Evolutionary conservation across 2,797 vertebrate species (phyloP).

Genomic region (Lagodon rhomboides): DNA sequence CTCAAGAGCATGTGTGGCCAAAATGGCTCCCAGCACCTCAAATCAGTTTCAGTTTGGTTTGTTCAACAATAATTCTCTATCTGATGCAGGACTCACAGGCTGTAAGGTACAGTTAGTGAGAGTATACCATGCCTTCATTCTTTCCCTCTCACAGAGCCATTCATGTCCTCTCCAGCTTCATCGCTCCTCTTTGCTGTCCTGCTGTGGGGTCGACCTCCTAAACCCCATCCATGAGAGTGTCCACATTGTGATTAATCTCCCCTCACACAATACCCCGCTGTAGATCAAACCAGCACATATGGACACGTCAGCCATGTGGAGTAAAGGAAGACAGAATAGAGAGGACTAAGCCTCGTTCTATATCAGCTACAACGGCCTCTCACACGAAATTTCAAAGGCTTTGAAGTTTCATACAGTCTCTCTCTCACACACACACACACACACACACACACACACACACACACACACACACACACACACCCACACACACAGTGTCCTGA

Average conservation of each 20-base stretch:
- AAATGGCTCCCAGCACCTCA: not conserved
- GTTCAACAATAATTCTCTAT: not conserved
- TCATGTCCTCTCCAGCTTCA: not conserved
- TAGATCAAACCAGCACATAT: slow-evolving; percentile 57
- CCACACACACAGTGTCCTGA: slow-evolving; percentile 14
- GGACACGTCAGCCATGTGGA: slow-evolving; percentile 32
- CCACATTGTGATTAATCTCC: slow-evolving; percentile 39
- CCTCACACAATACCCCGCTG: slow-evolving; percentile 43
- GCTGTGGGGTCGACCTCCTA: slow-evolving; percentile 15
- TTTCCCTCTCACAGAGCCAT: not conserved
- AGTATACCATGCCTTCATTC: not conserved
- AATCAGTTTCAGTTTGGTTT: not conserved
- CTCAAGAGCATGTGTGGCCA: not conserved
- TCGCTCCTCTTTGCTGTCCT: slow-evolving; percentile 3
- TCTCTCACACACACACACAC: not conserved
- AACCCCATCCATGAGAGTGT: slow-evolving; percentile 24
- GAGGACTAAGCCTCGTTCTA: slow-evolving; percentile 14
- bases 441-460: not conserved
- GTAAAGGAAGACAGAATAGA: slow-evolving; percentile 18
- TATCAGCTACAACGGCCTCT: slow-evolving; percentile 24
- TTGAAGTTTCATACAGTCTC: slow-evolving; percentile 55
- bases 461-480: not conserved
- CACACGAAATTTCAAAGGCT: slow-evolving; percentile 26
- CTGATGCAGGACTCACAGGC: not conserved
- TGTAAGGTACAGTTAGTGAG: not conserved